A percentile compares a stretch with the other conserved stretches of the same genome.
These are phyloP conservation scores for Orthosia gothica DNA, from an alignment of 2,888 invertebrate genomes.

Conservation along the genomic window DNA sequence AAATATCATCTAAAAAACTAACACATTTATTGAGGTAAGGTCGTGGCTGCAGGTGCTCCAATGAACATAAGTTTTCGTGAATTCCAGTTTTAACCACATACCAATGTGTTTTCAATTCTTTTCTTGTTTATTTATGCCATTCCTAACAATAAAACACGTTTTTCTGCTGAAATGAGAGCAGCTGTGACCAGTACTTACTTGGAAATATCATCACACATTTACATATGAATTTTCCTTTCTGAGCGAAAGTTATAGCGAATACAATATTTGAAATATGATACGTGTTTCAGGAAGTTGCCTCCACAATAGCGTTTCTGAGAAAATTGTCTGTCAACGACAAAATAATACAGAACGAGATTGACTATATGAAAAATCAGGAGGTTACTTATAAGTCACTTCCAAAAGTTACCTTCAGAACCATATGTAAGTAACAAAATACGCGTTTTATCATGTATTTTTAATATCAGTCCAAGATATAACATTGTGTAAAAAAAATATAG, in stretches of 20 bases:
- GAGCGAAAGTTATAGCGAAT: background rate
- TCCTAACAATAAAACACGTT: conserved; percentile 23
- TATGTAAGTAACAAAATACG: conserved; percentile 75
- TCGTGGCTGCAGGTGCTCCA: background rate
- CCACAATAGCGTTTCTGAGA: conserved; percentile 78
- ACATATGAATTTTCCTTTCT: conserved; percentile 7
- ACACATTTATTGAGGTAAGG: background rate
- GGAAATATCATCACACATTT: conserved; percentile 8
- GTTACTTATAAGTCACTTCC: conserved; percentile 76
- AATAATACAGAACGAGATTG: conserved; percentile 76
- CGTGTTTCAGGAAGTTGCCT: conserved; percentile 76
- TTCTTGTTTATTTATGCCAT: conserved; percentile 28
- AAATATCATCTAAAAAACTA: conserved; percentile 6
- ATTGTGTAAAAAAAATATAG: too few species aligned
- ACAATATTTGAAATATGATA: background rate
- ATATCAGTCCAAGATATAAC: background rate
- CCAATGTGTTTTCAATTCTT: conserved; percentile 16
- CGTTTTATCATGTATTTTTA: background rate
- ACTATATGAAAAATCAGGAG: conserved; percentile 78
- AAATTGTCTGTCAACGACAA: conserved; percentile 77
- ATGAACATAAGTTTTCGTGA: background rate
- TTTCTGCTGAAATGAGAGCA: conserved; percentile 18
- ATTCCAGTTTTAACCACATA: background rate
- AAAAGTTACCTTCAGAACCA: conserved; percentile 72
- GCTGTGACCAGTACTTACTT: conserved; percentile 11